Base-by-base conservation (phyloP, 2,113 vertebrate genomes). In the Naja naja region DNA sequence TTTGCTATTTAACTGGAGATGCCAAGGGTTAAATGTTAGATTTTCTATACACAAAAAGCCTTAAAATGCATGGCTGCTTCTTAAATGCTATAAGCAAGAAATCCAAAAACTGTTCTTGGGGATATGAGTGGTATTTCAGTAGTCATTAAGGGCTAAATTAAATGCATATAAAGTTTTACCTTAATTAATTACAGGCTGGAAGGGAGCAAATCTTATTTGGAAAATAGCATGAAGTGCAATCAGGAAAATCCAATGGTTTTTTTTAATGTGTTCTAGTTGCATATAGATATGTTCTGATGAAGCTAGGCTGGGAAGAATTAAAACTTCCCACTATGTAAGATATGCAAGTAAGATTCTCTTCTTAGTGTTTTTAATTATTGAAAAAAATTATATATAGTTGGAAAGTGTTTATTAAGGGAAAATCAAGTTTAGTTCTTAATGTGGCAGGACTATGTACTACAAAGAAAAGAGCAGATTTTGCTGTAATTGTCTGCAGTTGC, bases 401-500 rank as follows among this genome's bases (percentile, higher is more conserved):
- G 3, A 47, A 89, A 12, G 9, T 93, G 94, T 34, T 53, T 69
- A 94, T 94, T 94, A 64, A 94, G 88, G 34, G 20, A 69, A 69
- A 27, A 53, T 96, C 94, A 94, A 93, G 92, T 93, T 94, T 93
- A 53, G 34, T 93, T 92, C 8, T 93, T 27, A 55, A 85, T 85
- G 74, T 96, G 95, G 94, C 92, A 95, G 74, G 94, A 94, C 89
- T 93, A 89, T 52, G 23, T 47, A 53, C 0, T 8, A 89, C 94
- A 95, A 92, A 94, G 92, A 95, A 85, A 86, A 94, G 92, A 95
- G 87, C 94, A 43, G 81, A 64, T 93, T 96, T 96, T 60, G 87
- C 90, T 93, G 91, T 95, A 93, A 52, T 52, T 52, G 94, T 93
- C 91, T 92, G 90, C 11, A 53, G 0, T 0, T 93, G 6, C 34